Base-by-base conservation (phyloP, 2,797 vertebrate species). In the Lithobates pipiens region DNA sequence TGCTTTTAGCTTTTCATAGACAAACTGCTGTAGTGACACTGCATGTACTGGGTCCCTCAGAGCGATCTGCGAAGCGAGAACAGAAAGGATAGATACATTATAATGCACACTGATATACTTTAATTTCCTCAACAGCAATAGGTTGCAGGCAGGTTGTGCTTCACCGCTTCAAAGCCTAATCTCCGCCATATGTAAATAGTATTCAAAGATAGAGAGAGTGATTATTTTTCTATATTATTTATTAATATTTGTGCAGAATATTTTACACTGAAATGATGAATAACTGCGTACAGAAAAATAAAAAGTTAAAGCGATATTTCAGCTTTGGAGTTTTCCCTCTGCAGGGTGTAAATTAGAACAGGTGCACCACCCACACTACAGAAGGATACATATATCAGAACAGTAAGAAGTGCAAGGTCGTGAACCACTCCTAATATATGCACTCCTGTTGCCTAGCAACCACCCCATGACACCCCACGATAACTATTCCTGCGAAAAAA, bases 1-100 rank as follows among this genome's bases (percentile, higher is more conserved):
- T 0, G 96, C 96, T 91, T 99, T 99, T 89, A 99, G 94, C 93
- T 99, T 99, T 92, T 99, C 97, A 0, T 97, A 99, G 90, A 96
- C 93, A 84, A 95, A 98, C 91, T 98, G 97, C 92, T 99, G 97
- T 83, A 99, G 93, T 0, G 98, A 98, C 74, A 99, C 96, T 0
- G 94, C 95, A 93, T 99, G 98, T 79, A 99, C 97, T 0, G 98
- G 98, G 90, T 99, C 98, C 92, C 96, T 96, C 89, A 99, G 91
- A 77, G 97, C 97, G 92, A 99, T 91, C 98, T 99, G 94, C 1
- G 72, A 85, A 87, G 32, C 75, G 91, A 27, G 15, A 69, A 70
- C n/a, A 92, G 91, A 72, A 91, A 50, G 42, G 21, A 44, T 23
- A 84, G 82, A 82, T 67, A 77, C 16, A 3, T 86, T 44, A 88